phyloP scores from a whole-genome alignment of 2,888 invertebrate genomes.

The Coenonympha glycerion region DNA sequence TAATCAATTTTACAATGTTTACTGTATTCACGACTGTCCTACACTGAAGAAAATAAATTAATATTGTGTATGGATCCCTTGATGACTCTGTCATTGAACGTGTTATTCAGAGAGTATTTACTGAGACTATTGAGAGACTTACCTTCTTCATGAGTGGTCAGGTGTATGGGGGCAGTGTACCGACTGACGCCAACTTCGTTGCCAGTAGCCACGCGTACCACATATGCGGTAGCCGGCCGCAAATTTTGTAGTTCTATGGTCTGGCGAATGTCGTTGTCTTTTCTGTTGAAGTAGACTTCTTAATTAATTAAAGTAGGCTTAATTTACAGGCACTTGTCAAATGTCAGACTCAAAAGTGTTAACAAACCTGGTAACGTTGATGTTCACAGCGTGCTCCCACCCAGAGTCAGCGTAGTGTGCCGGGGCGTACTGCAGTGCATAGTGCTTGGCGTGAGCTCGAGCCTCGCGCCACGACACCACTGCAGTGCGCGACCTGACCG shows the following conservation, averaged over 20 bases:
- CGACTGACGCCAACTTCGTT: conserved; percentile 67
- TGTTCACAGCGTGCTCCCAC: conserved; percentile 57
- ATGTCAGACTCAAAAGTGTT: too few species aligned
- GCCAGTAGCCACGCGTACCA: conserved; percentile 59
- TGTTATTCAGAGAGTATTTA: too few species aligned
- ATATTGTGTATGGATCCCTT: too few species aligned
- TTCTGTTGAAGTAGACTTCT: conserved; percentile 44
- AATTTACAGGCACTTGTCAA: too few species aligned
- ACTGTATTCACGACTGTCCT: too few species aligned
- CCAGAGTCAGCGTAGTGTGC: conserved; percentile 45
- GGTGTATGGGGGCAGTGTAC: conserved; percentile 59
- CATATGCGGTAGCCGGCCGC: conserved; percentile 60
- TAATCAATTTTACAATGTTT: background rate
- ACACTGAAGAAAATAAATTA: too few species aligned
- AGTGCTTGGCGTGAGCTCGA: conserved; percentile 51
- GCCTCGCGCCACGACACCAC: conserved; percentile 57
- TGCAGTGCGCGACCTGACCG: conserved; percentile 49
- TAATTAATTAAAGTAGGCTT: too few species aligned
- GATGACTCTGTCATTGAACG: too few species aligned
- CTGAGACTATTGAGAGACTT: too few species aligned
- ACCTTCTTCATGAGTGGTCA: conserved; percentile 72
- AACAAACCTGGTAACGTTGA: conserved; percentile 59
- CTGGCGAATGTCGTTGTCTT: conserved; percentile 58
- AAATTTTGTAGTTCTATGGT: conserved; percentile 55
- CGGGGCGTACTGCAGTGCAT: conserved; percentile 56